Conservation (phyloP, 2,797 vertebrate genomes). For the Anas georgica region DNA sequence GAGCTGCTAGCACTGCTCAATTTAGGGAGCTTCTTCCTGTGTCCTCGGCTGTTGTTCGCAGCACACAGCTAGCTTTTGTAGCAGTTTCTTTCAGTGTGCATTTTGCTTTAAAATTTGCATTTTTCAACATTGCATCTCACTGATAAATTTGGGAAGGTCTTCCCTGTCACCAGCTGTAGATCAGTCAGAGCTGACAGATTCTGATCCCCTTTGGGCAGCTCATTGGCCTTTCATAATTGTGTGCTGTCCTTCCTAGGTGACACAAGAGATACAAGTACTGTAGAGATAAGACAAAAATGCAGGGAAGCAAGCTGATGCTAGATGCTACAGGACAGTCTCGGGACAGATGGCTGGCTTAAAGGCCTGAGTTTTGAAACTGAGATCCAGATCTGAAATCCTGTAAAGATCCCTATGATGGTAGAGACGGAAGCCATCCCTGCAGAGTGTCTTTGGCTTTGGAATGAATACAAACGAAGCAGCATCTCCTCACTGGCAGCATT, state of each 20-base stretch:
- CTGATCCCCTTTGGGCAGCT: not conserved
- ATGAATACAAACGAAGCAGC: not conserved
- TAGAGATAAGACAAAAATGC: not conserved
- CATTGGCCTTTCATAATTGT: not conserved
- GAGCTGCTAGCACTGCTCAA: not conserved
- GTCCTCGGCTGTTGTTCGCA: not conserved
- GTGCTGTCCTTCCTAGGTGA: not conserved
- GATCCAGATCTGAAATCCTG: not conserved
- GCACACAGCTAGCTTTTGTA: not conserved
- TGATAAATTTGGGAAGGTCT: not conserved
- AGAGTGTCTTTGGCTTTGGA: fast-evolving
- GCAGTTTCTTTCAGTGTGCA: not conserved
- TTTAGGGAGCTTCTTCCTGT: not conserved
- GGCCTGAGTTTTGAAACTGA: not conserved
- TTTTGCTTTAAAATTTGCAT: not conserved
- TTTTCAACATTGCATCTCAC: not conserved
- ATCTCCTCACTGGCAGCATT: not conserved
- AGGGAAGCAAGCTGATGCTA: not conserved
- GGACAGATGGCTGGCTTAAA: not conserved
- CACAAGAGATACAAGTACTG: not conserved
- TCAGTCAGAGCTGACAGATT: not conserved
- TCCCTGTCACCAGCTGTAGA: not conserved
- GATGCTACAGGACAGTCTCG: not conserved
- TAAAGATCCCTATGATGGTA: not conserved
- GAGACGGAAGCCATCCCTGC: not conserved